phyloP scores from a whole-genome alignment of 1,140 invertebrate genomes.

The Ditylenchus dipsaci region DNA sequence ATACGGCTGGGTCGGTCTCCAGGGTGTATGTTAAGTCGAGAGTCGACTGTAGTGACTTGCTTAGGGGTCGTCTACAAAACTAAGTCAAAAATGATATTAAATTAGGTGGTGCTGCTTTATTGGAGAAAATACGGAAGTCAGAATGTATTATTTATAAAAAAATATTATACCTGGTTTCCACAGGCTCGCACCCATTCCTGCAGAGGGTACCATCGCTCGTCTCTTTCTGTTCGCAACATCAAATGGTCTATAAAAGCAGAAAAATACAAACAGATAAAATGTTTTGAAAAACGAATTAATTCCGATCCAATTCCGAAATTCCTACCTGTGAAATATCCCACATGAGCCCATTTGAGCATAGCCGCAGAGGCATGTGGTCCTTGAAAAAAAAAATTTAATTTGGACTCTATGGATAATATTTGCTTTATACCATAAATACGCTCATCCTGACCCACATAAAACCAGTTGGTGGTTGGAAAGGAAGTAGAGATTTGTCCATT shows the following conservation, averaged over 20 bases:
- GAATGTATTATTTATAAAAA: too few relatives aligned
- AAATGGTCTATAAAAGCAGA: not conserved
- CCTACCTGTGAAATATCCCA: not conserved
- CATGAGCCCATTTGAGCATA: slow-evolving; percentile 15
- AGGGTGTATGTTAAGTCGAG: too few relatives aligned
- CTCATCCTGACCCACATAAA: slow-evolving; percentile 18
- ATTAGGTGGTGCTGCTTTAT: too few relatives aligned
- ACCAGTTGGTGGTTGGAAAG: slow-evolving; percentile 7
- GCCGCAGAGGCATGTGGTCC: slow-evolving; percentile 16
- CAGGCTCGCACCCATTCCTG: slow-evolving; percentile 20
- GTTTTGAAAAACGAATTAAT: slow-evolving; percentile 2
- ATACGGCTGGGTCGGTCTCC: too few relatives aligned
- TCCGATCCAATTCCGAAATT: not conserved
- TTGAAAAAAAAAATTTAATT: not conserved
- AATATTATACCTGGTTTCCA: slow-evolving; percentile 9
- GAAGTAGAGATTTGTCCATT: slow-evolving; percentile 2
- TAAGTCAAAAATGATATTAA: too few relatives aligned
- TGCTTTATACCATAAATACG: slow-evolving; percentile 1
- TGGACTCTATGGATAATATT: not conserved
- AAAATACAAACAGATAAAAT: not conserved
- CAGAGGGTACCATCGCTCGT: slow-evolving; percentile 15
- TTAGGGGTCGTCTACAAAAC: too few relatives aligned
- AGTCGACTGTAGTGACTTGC: too few relatives aligned
- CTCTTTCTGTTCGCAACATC: slow-evolving; percentile 7
- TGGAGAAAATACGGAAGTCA: too few relatives aligned